Evolutionary conservation across 2,113 vertebrate genomes (phyloP), one percentile per base, ranked within the genome.

Genomic region (Donacobius atricapilla): DNA sequence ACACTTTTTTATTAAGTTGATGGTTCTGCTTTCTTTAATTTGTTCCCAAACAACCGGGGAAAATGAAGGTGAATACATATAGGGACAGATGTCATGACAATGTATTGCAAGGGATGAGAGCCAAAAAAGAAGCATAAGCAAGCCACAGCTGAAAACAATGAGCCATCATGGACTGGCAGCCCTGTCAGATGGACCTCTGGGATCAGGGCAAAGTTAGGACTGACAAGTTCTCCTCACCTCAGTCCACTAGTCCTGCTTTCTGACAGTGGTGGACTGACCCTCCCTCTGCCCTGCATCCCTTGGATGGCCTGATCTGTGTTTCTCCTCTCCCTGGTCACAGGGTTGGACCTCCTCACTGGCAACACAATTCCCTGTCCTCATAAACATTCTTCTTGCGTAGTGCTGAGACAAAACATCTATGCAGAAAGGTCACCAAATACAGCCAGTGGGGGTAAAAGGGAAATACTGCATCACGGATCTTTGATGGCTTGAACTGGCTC

Each of bases 21-120:
- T 22, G 11, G 51, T 73, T 94, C 64, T 92, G 40, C 63, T 94
- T 83, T 94, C 50, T 61, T 87, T 88, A 83, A 70, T 95, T 93
- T 90, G 7, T 51, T 77, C 64, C 60, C 7, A 3, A 33, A 60
- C 12, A 81, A 58, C 19, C 20, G 2, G 12, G 0, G 1, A 25
- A 90, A 79, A 37, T 37, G 20, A 83, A 15, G 11, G 83, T 75
- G 17, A 56, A 88, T 88, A 81, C 45, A 54, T 53, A 27, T 1
- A 66, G 42, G 10, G 30, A 60, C 35, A 90, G 16, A 8, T 33
- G 51, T 63, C 58, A 47, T 56, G 28, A 37, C 24, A 80, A 51
- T 12, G 10, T 39, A 47, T 61, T 70, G 20, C 45, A 63, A 81
- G 23, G 16, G 19, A 63, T 0, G 4, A 65, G 45, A 88, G 14